Conservation (phyloP, 1,140 invertebrate species). For the Mizuhopecten yessoensis region DNA sequence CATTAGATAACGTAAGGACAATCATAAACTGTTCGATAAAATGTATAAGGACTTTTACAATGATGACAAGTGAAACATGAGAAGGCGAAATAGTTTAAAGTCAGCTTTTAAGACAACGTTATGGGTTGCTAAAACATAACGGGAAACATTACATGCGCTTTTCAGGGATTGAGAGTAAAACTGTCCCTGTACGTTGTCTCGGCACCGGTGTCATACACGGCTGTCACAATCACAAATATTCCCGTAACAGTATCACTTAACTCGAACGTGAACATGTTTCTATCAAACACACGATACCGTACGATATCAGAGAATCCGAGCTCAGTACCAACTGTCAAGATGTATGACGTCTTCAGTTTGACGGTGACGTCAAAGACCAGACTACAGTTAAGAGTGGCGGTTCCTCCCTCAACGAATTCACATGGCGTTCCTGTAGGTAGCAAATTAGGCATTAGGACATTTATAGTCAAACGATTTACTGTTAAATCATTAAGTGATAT, state of each 20-base stretch:
- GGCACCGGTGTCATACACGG: not conserved
- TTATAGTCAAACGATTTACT: no score
- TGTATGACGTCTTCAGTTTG: not conserved
- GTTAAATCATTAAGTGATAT: no score
- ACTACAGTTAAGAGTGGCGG: not conserved
- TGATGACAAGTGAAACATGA: no score
- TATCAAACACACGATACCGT: not conserved
- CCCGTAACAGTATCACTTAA: not conserved
- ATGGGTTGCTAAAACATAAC: no score
- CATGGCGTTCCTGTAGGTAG: not conserved
- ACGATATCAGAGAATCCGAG: slow-evolving; percentile 11
- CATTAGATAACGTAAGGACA: no score
- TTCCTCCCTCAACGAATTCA: not conserved
- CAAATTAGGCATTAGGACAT: not conserved
- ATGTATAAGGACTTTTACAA: no score
- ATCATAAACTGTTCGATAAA: no score
- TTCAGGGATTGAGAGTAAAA: not conserved
- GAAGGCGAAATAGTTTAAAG: no score
- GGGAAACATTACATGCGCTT: no score
- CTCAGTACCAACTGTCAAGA: not conserved
- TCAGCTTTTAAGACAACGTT: no score
- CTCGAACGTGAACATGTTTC: not conserved
- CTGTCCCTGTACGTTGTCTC: not conserved
- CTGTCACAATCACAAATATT: not conserved
- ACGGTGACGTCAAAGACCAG: not conserved